Percentiles rank a stretch among this genome's conserved stretches.
phyloP scores from a whole-genome alignment of 2,888 invertebrate genomes.

The Dryococelus australis region DNA sequence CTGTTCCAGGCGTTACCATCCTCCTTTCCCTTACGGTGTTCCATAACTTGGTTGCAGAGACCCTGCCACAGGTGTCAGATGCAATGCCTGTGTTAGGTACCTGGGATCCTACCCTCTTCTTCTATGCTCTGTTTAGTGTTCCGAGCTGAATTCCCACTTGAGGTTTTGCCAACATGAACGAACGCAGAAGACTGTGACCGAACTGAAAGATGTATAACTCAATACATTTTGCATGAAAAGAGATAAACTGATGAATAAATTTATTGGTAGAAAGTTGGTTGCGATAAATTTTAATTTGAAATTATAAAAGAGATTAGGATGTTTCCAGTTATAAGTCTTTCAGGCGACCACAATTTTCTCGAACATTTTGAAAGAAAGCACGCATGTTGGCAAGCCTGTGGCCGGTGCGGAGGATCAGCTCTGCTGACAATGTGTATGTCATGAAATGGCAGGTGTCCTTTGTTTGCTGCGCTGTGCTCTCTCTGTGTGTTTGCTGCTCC shows the following conservation, averaged over 20 bases:
- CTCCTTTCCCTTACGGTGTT: conserved; percentile 66
- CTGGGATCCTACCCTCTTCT: conserved; percentile 33
- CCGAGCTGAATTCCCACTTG: conserved; percentile 27
- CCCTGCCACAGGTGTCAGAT: conserved; percentile 64
- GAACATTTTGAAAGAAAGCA: background rate
- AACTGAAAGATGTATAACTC: background rate
- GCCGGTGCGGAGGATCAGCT: conserved; percentile 9
- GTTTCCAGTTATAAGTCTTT: background rate
- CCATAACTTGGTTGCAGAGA: conserved; percentile 64
- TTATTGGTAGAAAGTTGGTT: background rate
- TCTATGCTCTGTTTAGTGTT: conserved; percentile 28
- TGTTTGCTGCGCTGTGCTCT: background rate
- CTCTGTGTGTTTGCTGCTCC: background rate
- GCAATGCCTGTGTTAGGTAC: conserved; percentile 62
- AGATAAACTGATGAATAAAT: background rate
- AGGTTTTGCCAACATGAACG: conserved; percentile 18
- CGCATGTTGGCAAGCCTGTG: background rate
- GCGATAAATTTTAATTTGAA: background rate
- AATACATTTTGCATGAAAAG: background rate
- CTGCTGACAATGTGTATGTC: conserved; percentile 12
- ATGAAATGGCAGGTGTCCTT: background rate
- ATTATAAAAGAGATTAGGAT: background rate
- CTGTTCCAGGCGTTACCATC: conserved; percentile 63
- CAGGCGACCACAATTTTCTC: background rate
- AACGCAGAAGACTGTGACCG: background rate